Conservation (phyloP, 2,888 invertebrate species). For the Hedya salicella region DNA sequence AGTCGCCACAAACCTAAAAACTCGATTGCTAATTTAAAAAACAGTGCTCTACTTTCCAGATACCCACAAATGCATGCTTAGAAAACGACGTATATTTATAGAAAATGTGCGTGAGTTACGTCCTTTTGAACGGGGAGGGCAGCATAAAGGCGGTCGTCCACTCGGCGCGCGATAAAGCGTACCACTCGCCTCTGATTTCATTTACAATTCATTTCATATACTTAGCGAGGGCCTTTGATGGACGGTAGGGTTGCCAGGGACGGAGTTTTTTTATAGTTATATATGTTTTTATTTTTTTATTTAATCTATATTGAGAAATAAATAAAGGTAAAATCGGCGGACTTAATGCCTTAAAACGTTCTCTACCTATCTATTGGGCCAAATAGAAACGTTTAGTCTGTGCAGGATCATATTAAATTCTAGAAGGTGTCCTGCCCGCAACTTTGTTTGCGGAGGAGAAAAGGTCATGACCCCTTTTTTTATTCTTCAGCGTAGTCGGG, state of each 20-base stretch:
- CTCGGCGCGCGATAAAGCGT: conserved; percentile 29
- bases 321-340: too few species aligned
- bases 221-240: conserved; percentile 72
- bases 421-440: too few species aligned
- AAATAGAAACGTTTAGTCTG: too few species aligned
- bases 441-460: too few species aligned
- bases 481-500: too few species aligned
- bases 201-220: conserved; percentile 84
- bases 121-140: background rate
- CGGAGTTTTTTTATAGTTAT: background rate
- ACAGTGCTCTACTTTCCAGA: background rate
- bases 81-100: background rate
- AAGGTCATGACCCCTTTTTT: too few species aligned
- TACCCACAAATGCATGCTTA: background rate
- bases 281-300: background rate
- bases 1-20: background rate
- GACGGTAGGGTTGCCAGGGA: conserved; percentile 63
- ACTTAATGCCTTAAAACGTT: too few species aligned
- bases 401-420: too few species aligned
- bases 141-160: conserved; percentile 28
- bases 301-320: too few species aligned
- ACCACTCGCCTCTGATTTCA: conserved; percentile 65
- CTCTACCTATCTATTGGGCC: too few species aligned
- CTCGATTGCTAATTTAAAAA: background rate
- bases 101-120: background rate